A percentile compares a stretch with the other conserved stretches of the same genome.
Conservation (phyloP, 2,113 vertebrate species). For the Lipotes vexillifer region DNA sequence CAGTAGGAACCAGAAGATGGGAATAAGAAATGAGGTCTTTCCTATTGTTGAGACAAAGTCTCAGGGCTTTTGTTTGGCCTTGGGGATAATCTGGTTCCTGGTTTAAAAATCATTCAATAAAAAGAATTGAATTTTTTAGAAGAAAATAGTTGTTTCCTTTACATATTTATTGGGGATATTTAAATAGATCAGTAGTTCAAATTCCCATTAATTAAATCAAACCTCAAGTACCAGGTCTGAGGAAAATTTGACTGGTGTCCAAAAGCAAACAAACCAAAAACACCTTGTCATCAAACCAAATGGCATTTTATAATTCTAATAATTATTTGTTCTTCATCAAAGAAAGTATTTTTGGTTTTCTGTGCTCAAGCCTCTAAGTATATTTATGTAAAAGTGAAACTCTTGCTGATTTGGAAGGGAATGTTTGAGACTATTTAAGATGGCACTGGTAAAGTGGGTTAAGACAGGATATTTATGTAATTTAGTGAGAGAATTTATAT, state of each 20-base stretch:
- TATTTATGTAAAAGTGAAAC: neutral
- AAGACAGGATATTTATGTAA: neutral
- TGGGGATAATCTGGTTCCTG: neutral
- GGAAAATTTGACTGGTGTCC: neutral
- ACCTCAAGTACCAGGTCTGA: neutral
- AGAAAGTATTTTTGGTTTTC: neutral
- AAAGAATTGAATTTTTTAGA: neutral
- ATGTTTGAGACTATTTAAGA: neutral
- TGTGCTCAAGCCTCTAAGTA: neutral
- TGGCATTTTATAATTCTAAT: neutral
- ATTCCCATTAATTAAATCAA: neutral
- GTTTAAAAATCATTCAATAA: constrained; percentile 6
- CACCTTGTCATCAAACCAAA: neutral
- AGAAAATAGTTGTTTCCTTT: constrained; percentile 27
- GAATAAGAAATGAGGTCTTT: neutral
- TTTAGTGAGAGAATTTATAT: neutral
- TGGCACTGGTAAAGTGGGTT: neutral
- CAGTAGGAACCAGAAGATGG: neutral
- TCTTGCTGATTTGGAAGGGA: neutral
- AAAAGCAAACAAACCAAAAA: constrained; percentile 4
- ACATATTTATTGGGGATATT: neutral
- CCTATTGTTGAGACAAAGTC: neutral
- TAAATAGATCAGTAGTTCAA: neutral
- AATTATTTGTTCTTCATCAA: neutral
- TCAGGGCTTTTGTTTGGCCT: neutral